Evolutionary conservation across 2,113 vertebrate species (phyloP).

Genomic region (Gorsachius goisagi): DNA sequence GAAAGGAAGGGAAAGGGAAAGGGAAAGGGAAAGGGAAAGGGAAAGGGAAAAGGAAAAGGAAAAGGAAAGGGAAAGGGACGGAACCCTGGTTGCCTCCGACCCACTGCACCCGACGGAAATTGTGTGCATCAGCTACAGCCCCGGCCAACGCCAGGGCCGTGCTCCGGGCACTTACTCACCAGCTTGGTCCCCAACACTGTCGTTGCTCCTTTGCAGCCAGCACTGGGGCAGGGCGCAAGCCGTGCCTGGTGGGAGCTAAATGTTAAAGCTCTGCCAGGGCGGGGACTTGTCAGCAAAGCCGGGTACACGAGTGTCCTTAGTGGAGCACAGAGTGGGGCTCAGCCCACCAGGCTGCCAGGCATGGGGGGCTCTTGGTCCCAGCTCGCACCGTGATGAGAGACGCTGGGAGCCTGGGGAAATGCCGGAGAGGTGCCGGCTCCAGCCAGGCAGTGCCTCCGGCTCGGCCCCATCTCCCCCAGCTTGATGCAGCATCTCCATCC

Average conservation of each 20-base stretch:
- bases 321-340: background rate
- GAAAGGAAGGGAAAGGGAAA: no score
- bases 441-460: background rate
- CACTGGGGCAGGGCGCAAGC: background rate
- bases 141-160: background rate
- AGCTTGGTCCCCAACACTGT: background rate
- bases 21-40: background rate
- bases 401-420: background rate
- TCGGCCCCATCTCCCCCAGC: background rate
- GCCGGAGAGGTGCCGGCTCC: background rate
- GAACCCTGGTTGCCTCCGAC: background rate
- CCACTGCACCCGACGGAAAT: background rate
- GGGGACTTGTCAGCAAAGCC: background rate
- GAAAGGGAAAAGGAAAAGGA: background rate
- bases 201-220: background rate
- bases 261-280: background rate
- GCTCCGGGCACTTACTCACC: background rate
- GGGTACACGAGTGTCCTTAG: background rate
- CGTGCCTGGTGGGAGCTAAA: fast-evolving
- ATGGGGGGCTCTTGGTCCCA: background rate
- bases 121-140: background rate
- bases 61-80: background rate
- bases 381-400: fast-evolving
- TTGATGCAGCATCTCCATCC: background rate
- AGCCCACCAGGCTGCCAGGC: background rate